phyloP scores from a whole-genome alignment of 2,888 invertebrate species.

The Ischnus inquisitorius region DNA sequence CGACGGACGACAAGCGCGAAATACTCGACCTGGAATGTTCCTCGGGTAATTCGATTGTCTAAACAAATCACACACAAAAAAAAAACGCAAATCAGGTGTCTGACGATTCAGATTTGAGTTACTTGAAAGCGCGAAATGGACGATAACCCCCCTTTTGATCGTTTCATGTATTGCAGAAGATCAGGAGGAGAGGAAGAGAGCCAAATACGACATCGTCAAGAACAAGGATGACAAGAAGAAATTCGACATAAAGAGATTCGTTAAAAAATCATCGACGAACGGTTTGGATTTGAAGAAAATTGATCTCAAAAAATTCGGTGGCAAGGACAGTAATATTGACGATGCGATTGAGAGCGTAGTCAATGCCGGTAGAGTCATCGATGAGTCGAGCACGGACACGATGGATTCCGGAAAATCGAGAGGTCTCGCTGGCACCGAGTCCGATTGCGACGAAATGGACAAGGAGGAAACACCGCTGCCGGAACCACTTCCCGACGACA shows the following conservation, averaged over 20 bases:
- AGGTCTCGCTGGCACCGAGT: slow-evolving; percentile 78
- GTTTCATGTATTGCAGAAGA: slow-evolving; percentile 76
- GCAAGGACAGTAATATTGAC: slow-evolving; percentile 85
- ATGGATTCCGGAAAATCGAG: slow-evolving; percentile 84
- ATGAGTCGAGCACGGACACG: slow-evolving; percentile 83
- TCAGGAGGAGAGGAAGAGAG: slow-evolving; percentile 81
- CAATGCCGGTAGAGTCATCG: slow-evolving; percentile 84
- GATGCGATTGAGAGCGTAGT: slow-evolving; percentile 87
- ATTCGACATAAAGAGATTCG: slow-evolving; percentile 70
- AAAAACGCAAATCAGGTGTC: slow-evolving; percentile 49
- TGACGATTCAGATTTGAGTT: slow-evolving; percentile 58
- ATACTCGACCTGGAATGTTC: slow-evolving; percentile 69
- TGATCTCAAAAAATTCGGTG: slow-evolving; percentile 77
- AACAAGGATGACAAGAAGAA: slow-evolving; percentile 65
- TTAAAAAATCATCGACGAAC: slow-evolving; percentile 74
- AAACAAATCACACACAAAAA: slow-evolving; percentile 38
- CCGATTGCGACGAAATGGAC: slow-evolving; percentile 82
- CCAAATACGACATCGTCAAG: slow-evolving; percentile 64
- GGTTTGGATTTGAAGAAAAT: slow-evolving; percentile 78
- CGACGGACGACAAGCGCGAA: slow-evolving; percentile 79
- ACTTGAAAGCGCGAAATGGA: slow-evolving; percentile 32
- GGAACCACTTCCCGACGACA: slow-evolving; percentile 85
- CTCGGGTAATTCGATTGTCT: slow-evolving; percentile 66
- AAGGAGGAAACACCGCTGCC: slow-evolving; percentile 85
- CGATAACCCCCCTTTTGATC: slow-evolving; percentile 53